These are phyloP conservation scores for Pyxicephalus adspersus DNA, from an alignment of 2,113 vertebrate genomes.

Conservation along the genomic window DNA sequence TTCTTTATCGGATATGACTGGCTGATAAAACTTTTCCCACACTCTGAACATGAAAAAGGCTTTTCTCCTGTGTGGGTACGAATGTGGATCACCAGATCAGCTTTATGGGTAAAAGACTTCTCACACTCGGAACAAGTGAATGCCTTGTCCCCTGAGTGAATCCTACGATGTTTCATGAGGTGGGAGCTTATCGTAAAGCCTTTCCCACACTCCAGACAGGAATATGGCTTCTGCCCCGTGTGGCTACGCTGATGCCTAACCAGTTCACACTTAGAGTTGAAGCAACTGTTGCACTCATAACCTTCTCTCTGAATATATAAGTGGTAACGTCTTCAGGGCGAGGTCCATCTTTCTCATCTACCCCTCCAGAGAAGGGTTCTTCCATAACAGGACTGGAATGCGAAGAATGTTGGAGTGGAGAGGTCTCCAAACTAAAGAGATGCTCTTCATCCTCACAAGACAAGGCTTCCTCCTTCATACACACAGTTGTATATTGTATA, in stretches of 20 bases:
- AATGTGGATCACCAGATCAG: no score
- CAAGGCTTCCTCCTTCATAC: not conserved
- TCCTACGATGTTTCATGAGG: conserved; percentile 65
- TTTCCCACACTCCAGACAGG: not conserved
- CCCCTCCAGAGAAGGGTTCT: not conserved
- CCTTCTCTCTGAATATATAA: conserved; percentile 54
- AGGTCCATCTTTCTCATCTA: not conserved
- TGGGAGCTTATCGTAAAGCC: not conserved
- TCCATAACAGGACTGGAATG: not conserved
- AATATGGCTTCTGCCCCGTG: conserved; percentile 3
- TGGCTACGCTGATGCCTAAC: not conserved
- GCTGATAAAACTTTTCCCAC: conserved; percentile 66
- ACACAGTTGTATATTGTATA: not conserved
- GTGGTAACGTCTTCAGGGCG: conserved; percentile 52
- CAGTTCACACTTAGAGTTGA: not conserved
- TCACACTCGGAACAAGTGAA: conserved; percentile 10
- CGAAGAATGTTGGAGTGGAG: no score
- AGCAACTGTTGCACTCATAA: conserved; percentile 15
- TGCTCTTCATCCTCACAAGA: not conserved
- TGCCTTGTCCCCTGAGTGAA: conserved; percentile 70
- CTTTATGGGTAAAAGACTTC: not conserved
- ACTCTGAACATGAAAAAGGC: conserved; percentile 55
- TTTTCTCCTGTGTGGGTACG: not conserved
- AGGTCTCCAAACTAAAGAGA: not conserved
- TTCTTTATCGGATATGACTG: conserved; percentile 62